These are phyloP conservation scores for Odocoileus virginianus DNA, from an alignment of 2,113 vertebrate genomes.

Conservation along the genomic window DNA sequence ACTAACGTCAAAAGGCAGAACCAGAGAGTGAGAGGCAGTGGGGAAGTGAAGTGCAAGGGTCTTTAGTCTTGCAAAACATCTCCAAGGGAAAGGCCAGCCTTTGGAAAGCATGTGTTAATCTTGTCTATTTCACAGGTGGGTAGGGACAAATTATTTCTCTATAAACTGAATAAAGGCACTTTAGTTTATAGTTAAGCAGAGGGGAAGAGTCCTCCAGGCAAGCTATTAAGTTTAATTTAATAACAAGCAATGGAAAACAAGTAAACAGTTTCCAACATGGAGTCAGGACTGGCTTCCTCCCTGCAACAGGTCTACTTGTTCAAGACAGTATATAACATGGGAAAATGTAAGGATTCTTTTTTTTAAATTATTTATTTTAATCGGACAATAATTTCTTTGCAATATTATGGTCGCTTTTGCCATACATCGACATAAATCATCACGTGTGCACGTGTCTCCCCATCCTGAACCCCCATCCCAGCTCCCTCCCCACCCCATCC, in stretches of 20 bases:
- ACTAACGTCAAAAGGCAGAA: not conserved
- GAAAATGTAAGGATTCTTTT: not conserved
- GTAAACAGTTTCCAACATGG: not conserved
- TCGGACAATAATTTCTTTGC: not conserved
- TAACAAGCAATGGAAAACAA: not conserved
- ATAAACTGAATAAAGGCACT: not conserved
- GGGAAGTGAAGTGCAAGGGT: not conserved
- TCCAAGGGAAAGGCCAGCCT: not conserved
- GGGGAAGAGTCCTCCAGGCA: not conserved
- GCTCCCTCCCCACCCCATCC: not conserved
- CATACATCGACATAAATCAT: not conserved
- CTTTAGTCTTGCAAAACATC: not conserved
- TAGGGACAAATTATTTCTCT: not conserved
- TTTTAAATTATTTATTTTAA: not conserved
- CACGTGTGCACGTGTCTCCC: accelerated
- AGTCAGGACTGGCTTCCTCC: not conserved
- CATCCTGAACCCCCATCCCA: not conserved
- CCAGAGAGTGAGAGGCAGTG: not conserved
- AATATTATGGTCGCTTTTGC: not conserved
- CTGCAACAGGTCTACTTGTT: not conserved
- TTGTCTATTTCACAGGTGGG: not conserved
- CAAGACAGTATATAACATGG: not conserved
- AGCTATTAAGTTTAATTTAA: not conserved
- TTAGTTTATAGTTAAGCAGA: not conserved
- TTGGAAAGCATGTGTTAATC: not conserved